phyloP scores from a whole-genome alignment of 2,888 invertebrate genomes.

The Helicoverpa assulta region DNA sequence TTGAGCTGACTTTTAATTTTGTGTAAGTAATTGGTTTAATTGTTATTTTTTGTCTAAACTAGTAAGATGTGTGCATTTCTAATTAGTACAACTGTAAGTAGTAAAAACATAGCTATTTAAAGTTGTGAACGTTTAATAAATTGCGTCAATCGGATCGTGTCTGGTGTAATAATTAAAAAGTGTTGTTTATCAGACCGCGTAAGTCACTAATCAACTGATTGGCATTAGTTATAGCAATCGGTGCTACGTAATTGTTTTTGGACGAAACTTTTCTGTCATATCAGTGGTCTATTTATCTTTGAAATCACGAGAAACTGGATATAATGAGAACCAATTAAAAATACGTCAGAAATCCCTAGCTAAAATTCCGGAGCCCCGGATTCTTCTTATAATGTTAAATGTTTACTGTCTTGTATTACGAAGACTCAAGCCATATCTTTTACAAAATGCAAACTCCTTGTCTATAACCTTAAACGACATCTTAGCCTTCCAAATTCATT shows the following conservation, averaged over 20 bases:
- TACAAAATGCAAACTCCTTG: no score
- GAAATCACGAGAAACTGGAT: background rate
- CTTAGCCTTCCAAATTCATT: no score
- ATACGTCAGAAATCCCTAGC: no score
- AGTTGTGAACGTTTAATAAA: background rate
- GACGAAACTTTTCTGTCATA: slow-evolving; percentile 6
- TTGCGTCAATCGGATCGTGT: slow-evolving; percentile 18
- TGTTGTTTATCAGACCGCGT: slow-evolving; percentile 50
- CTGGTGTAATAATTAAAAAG: slow-evolving; percentile 45
- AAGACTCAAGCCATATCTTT: no score
- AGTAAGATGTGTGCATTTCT: slow-evolving; percentile 5
- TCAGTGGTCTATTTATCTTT: background rate
- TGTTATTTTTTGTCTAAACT: background rate
- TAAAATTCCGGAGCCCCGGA: background rate
- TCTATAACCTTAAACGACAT: no score
- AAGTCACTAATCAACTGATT: slow-evolving; percentile 54
- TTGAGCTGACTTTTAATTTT: slow-evolving; percentile 42
- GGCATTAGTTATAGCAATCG: slow-evolving; percentile 44
- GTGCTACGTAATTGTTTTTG: slow-evolving; percentile 42
- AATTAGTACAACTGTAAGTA: slow-evolving; percentile 20
- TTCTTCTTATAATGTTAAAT: no score
- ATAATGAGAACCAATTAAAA: no score
- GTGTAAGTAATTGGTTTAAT: slow-evolving; percentile 17
- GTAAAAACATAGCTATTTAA: background rate
- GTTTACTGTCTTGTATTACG: no score